Evolutionary conservation across 2,888 invertebrate species (phyloP).

Genomic region (Octodonta nipae): DNA sequence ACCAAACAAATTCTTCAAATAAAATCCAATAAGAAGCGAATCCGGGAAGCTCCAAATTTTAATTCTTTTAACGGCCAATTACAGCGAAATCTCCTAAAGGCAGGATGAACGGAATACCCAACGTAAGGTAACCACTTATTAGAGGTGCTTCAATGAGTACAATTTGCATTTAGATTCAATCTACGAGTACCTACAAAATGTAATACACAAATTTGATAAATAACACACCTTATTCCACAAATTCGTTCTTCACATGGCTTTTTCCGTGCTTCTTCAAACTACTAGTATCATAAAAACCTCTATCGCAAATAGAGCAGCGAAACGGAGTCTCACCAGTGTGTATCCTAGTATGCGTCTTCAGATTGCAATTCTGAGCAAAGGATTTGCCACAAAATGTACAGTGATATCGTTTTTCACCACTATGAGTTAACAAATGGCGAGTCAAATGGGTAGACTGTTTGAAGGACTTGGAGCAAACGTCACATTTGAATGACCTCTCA

Average conservation of each 20-base stretch:
- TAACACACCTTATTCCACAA: too few species aligned
- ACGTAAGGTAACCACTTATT: too few species aligned
- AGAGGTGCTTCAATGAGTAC: too few species aligned
- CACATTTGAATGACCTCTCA: slow-evolving; percentile 27
- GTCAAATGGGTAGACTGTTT: slow-evolving; percentile 23
- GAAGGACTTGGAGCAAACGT: slow-evolving; percentile 29
- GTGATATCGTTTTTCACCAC: slow-evolving; percentile 22
- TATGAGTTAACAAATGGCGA: slow-evolving; percentile 23
- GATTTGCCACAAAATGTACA: slow-evolving; percentile 19
- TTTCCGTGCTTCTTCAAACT: slow-evolving; percentile 13
- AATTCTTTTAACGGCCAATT: too few species aligned
- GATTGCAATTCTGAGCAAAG: slow-evolving; percentile 34
- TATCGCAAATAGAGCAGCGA: slow-evolving; percentile 11
- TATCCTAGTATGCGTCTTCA: slow-evolving; percentile 32
- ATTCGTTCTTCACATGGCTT: slow-evolving; percentile 19
- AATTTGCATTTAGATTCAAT: too few species aligned
- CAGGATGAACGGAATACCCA: too few species aligned
- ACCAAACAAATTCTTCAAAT: too few species aligned
- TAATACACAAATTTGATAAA: too few species aligned
- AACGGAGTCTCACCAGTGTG: slow-evolving; percentile 13
- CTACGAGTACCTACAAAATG: too few species aligned
- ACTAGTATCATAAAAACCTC: slow-evolving; percentile 10
- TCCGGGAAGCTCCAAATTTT: too few species aligned
- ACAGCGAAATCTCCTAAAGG: too few species aligned
- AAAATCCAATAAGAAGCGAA: too few species aligned